phyloP scores from a whole-genome alignment of 2,113 vertebrate species.

The Mesitornis unicolor region DNA sequence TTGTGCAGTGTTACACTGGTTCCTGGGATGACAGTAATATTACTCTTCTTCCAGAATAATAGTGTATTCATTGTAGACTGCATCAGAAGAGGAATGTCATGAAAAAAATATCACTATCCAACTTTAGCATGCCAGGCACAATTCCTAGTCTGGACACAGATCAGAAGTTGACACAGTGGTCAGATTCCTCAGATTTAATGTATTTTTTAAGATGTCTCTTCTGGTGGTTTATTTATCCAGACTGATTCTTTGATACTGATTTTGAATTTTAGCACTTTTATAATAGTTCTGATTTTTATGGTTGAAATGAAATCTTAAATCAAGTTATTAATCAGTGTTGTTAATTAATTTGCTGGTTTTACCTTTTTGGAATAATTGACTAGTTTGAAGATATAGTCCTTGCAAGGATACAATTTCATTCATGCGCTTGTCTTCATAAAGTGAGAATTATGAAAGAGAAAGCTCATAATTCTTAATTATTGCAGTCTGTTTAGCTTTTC shows the following conservation, averaged over 20 bases:
- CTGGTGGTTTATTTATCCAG: neutral
- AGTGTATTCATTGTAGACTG: neutral
- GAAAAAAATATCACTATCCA: neutral
- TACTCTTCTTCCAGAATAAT: neutral
- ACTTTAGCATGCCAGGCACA: neutral
- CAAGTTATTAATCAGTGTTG: neutral
- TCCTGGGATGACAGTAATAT: neutral
- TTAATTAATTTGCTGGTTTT: neutral
- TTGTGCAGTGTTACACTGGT: neutral
- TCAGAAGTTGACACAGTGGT: neutral
- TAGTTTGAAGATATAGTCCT: neutral
- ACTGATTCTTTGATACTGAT: neutral
- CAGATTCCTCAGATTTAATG: neutral
- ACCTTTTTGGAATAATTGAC: neutral
- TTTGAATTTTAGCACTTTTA: neutral
- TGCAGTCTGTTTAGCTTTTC: neutral
- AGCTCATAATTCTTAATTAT: neutral
- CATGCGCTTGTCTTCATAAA: neutral
- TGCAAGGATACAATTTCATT: neutral
- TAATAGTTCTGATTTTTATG: neutral
- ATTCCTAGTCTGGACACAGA: neutral
- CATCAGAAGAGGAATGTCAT: neutral
- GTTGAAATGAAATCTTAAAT: neutral
- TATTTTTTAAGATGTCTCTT: neutral
- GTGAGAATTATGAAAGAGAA: neutral